Percentiles rank a stretch among this genome's conserved stretches.
Evolutionary conservation across 2,797 vertebrate genomes (phyloP).

Genomic region (Margarornis squamiger): DNA sequence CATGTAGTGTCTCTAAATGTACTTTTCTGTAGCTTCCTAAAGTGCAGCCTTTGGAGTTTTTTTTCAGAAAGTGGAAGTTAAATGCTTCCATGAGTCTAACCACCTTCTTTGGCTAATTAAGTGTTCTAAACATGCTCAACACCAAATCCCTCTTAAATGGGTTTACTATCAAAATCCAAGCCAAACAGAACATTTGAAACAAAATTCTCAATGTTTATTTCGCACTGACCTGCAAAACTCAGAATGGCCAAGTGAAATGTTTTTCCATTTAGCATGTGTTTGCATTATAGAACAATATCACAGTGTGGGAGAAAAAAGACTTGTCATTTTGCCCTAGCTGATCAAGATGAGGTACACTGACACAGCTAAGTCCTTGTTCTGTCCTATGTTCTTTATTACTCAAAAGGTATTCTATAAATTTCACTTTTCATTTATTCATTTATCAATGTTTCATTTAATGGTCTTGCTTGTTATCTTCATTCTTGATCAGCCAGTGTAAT

Average conservation of each 20-base stretch:
- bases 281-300: background rate
- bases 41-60: accelerated
- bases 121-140: background rate
- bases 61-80: background rate
- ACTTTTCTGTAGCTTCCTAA: background rate
- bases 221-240: background rate
- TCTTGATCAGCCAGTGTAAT: accelerated
- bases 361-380: background rate
- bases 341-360: background rate
- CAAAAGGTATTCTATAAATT: background rate
- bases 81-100: background rate
- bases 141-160: background rate
- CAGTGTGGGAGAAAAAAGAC: background rate
- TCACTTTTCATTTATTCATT: background rate
- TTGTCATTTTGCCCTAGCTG: background rate
- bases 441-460: background rate
- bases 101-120: background rate
- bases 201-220: background rate
- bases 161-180: background rate
- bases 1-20: background rate
- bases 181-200: background rate
- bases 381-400: background rate
- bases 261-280: background rate
- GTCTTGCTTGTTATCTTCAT: background rate
- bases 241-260: background rate